A percentile compares a stretch with the other conserved stretches of the same genome.
phyloP scores from a whole-genome alignment of 2,797 vertebrate species.

The Onychomys torridus region DNA sequence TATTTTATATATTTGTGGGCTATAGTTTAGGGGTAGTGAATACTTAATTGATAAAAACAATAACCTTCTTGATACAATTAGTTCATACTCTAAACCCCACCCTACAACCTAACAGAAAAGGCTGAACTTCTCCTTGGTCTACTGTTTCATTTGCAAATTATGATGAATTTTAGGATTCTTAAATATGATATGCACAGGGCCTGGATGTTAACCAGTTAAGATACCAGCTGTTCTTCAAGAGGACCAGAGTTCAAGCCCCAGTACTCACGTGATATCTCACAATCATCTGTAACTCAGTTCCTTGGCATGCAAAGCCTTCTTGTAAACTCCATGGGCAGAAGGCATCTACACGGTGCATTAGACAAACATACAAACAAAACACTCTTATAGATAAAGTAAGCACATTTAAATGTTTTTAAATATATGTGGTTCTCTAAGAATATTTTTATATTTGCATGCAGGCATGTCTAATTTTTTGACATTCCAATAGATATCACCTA shows the following conservation, averaged over 20 bases:
- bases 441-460: background rate
- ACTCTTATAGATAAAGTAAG: background rate
- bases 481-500: background rate
- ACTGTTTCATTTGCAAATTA: background rate
- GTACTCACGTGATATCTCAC: background rate
- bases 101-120: background rate
- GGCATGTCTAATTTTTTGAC: background rate
- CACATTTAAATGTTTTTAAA: too few species aligned
- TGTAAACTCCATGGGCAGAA: background rate
- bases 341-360: background rate
- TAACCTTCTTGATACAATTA: background rate
- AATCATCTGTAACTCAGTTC: background rate
- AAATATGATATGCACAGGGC: background rate
- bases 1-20: background rate
- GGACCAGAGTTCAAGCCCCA: background rate
- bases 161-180: background rate
- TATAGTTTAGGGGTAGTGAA: background rate
- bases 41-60: background rate
- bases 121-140: background rate
- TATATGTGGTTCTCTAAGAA: background rate
- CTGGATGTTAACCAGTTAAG: background rate
- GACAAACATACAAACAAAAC: background rate
- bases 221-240: background rate
- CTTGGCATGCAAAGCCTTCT: background rate
- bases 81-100: background rate